These are phyloP conservation scores for Sminthurinus signatus DNA, from an alignment of 1,140 invertebrate genomes.

Conservation along the genomic window DNA sequence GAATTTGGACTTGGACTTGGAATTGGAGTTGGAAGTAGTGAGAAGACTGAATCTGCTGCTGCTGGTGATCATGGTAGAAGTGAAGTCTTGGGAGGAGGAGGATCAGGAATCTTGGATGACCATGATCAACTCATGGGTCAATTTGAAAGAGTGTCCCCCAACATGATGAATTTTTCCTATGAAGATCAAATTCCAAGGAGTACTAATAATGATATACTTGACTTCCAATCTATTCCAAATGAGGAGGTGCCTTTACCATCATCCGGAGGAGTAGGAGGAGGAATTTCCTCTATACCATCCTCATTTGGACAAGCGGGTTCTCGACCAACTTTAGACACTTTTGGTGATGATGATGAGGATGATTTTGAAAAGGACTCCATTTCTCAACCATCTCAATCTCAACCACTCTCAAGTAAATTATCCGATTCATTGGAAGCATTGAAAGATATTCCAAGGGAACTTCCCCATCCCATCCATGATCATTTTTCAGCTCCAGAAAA, in stretches of 20 bases:
- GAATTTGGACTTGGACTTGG: not conserved
- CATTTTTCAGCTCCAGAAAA: slow-evolving; percentile 11
- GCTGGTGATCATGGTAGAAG: not conserved
- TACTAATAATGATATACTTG: not conserved
- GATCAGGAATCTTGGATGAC: not conserved
- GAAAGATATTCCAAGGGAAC: slow-evolving; percentile 18
- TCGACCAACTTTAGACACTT: slow-evolving; percentile 6
- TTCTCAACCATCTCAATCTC: slow-evolving; percentile 6
- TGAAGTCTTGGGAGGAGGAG: not conserved
- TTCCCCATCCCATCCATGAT: slow-evolving; percentile 30
- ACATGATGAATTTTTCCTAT: slow-evolving; percentile 24
- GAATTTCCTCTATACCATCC: not conserved
- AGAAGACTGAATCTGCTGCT: not conserved
- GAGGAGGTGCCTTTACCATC: slow-evolving; percentile 4
- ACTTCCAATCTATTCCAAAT: not conserved
- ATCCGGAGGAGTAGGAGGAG: not conserved
- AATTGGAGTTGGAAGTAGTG: not conserved
- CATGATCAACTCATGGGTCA: slow-evolving; percentile 4
- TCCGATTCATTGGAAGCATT: slow-evolving; percentile 22
- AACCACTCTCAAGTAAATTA: slow-evolving; percentile 27
- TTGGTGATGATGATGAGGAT: slow-evolving; percentile 14
- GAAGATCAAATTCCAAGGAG: not conserved
- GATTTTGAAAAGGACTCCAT: slow-evolving; percentile 7
- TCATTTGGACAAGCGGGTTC: slow-evolving; percentile 9
- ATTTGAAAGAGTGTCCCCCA: slow-evolving; percentile 24